Evolutionary conservation across 2,113 vertebrate genomes (phyloP).

Genomic region (Oryzias celebensis): DNA sequence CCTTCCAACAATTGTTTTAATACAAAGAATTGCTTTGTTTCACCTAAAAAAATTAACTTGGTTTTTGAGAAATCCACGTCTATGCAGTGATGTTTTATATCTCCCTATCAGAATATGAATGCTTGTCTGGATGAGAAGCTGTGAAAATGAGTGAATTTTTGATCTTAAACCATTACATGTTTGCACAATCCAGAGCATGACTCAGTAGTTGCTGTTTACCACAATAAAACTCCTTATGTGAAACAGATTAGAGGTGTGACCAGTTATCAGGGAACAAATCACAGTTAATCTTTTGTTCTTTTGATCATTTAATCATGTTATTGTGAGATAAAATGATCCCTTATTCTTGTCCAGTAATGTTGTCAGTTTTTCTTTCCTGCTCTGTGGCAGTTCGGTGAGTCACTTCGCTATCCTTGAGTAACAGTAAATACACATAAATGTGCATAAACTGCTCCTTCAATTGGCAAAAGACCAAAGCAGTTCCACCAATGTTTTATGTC

Average conservation of each 20-base stretch:
- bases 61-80: conserved; percentile 18
- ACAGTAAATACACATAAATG: conserved; percentile 3
- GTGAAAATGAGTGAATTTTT: conserved; percentile 7
- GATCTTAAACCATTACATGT: conserved; percentile 68
- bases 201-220: conserved; percentile 42
- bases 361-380: background rate
- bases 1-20: conserved; percentile 11
- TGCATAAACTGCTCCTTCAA: conserved; percentile 14
- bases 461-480: conserved; percentile 23
- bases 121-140: no score
- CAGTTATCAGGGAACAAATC: conserved; percentile 32
- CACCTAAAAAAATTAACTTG: conserved; percentile 18
- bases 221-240: conserved; percentile 32
- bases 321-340: conserved; percentile 24
- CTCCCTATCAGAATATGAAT: conserved; percentile 27
- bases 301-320: conserved; percentile 27
- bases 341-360: conserved; percentile 11
- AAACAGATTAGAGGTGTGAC: conserved; percentile 53
- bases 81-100: conserved; percentile 27
- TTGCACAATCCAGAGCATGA: conserved; percentile 51
- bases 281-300: conserved; percentile 21
- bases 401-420: background rate
- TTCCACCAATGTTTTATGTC: conserved; percentile 44
- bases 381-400: background rate
- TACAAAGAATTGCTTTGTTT: conserved; percentile 46